Evolutionary conservation across 2,797 vertebrate species (phyloP).

Genomic region (Eleutherodactylus coqui): DNA sequence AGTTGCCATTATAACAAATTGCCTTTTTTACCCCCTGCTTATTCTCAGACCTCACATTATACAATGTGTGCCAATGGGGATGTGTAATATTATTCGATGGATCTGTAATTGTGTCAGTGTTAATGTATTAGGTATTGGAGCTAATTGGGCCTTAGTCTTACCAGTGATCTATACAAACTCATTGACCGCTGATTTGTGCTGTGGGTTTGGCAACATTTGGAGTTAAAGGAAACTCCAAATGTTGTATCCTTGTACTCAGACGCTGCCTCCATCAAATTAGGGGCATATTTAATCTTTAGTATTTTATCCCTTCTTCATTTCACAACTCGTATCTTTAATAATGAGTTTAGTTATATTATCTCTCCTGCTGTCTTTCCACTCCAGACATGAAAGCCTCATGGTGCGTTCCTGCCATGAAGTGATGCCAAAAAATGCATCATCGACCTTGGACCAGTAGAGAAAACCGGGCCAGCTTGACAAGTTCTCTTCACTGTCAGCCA

Average conservation of each 20-base stretch:
- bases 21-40: conserved; percentile 8
- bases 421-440: conserved; percentile 80
- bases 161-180: neutral
- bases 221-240: neutral
- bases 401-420: conserved; percentile 73
- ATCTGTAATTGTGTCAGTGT: neutral
- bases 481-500: conserved; percentile 70
- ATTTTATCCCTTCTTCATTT: conserved; percentile 71
- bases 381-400: conserved; percentile 71
- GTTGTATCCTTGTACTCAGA: neutral
- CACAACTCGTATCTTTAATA: conserved; percentile 69
- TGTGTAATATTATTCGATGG: neutral
- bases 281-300: conserved; percentile 70
- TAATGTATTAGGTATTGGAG: neutral
- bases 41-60: neutral
- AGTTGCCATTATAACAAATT: conserved; percentile 13
- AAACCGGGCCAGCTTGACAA: conserved; percentile 75
- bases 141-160: neutral
- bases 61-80: neutral
- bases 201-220: neutral
- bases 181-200: neutral
- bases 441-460: conserved; percentile 79
- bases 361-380: conserved; percentile 73
- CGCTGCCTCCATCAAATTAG: conserved; percentile 74
- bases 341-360: conserved; percentile 72